These are phyloP conservation scores for Busseola fusca DNA, from an alignment of 2,888 invertebrate genomes.

Conservation along the genomic window DNA sequence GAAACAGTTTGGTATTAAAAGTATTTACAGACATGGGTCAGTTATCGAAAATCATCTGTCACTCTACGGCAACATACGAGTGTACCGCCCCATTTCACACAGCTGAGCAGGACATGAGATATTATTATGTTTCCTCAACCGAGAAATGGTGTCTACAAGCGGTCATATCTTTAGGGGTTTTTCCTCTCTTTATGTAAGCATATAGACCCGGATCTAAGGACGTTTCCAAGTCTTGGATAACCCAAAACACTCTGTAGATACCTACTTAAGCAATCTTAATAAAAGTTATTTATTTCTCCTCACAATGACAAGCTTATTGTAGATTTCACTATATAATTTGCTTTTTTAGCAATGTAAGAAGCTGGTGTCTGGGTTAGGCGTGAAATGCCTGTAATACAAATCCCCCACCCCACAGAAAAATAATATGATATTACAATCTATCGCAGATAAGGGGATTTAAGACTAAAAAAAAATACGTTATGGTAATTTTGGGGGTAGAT, in stretches of 20 bases:
- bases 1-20: slow-evolving; percentile 31
- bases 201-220: slow-evolving; percentile 16
- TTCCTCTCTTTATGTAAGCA: slow-evolving; percentile 19
- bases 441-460: no score
- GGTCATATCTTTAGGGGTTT: slow-evolving; percentile 26
- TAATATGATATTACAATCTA: no score
- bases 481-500: no score
- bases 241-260: slow-evolving; percentile 1
- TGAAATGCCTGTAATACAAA: no score
- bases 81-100: slow-evolving; percentile 50
- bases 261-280: no score
- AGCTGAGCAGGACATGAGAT: slow-evolving; percentile 49
- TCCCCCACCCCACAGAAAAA: no score
- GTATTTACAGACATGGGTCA: slow-evolving; percentile 33
- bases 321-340: no score
- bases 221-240: neutral
- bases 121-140: slow-evolving; percentile 47
- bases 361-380: no score
- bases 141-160: slow-evolving; percentile 38
- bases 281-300: no score
- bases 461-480: no score
- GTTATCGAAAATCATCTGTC: slow-evolving; percentile 51
- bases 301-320: no score
- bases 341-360: no score
- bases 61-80: slow-evolving; percentile 42